Percentiles rank a stretch among this genome's conserved stretches.
phyloP scores from a whole-genome alignment of 2,797 vertebrate species.

The Channa striata region DNA sequence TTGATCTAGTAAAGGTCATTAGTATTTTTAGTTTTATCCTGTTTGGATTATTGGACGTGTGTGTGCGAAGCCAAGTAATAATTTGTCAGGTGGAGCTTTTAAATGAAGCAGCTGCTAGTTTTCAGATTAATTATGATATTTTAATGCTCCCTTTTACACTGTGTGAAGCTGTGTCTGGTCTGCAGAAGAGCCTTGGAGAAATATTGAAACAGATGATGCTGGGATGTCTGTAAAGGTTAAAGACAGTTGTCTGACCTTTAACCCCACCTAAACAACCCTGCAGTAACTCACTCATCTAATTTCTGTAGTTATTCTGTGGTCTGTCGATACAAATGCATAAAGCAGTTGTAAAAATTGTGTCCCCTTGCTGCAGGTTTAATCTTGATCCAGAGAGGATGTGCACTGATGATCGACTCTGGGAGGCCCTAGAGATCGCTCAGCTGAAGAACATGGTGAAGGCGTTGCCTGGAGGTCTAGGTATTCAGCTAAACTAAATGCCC shows the following conservation, averaged over 20 bases:
- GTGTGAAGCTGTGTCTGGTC: not conserved
- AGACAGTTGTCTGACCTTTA: too few relatives aligned
- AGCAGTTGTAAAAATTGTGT: not conserved
- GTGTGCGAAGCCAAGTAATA: constrained; percentile 1
- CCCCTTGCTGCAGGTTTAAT: constrained; percentile 88
- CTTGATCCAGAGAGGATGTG: constrained; percentile 95
- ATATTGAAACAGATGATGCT: too few relatives aligned
- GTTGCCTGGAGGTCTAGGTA: constrained; percentile 94
- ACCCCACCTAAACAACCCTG: too few relatives aligned
- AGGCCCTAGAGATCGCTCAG: constrained; percentile 98
- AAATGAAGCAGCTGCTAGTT: not conserved
- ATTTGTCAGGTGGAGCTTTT: not conserved
- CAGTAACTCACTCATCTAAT: not conserved
- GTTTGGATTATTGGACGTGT: constrained; percentile 8
- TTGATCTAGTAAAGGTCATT: not conserved
- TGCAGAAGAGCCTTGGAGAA: not conserved
- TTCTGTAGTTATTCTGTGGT: too few relatives aligned
- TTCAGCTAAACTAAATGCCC: not conserved
- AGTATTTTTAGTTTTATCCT: not conserved
- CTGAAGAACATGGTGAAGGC: constrained; percentile 98
- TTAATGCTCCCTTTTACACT: not conserved
- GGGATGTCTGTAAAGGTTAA: too few relatives aligned
- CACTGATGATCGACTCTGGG: constrained; percentile 96
- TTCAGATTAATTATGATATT: not conserved
- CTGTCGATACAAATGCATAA: too few relatives aligned